Evolutionary conservation across 2,888 invertebrate species (phyloP).

Genomic region (Petrolisthes manimaculis): DNA sequence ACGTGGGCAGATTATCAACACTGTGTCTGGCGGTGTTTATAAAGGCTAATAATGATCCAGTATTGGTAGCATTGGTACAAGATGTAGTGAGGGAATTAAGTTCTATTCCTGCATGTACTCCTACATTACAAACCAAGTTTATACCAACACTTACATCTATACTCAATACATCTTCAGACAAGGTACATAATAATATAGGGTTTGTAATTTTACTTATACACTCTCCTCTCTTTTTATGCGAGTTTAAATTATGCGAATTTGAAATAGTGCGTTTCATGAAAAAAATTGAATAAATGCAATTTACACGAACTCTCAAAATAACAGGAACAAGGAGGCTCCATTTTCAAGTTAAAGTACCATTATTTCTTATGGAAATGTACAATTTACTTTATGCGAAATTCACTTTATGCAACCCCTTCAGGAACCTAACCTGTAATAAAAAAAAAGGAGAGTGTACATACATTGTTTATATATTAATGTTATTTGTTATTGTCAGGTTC

Average conservation of each 20-base stretch:
- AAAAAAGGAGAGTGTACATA: too few relatives aligned
- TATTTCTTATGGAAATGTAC: too few relatives aligned
- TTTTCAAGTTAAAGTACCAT: too few relatives aligned
- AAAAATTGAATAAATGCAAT: too few relatives aligned
- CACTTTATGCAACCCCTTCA: too few relatives aligned
- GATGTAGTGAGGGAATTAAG: slow-evolving; percentile 78
- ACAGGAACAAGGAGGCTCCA: too few relatives aligned
- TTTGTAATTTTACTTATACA: background rate
- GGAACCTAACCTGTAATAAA: too few relatives aligned
- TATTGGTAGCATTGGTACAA: slow-evolving; percentile 76
- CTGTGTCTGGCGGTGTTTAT: slow-evolving; percentile 78
- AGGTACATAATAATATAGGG: slow-evolving; percentile 67
- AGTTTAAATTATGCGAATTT: too few relatives aligned
- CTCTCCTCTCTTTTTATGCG: too few relatives aligned
- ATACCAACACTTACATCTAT: slow-evolving; percentile 79
- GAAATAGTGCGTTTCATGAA: too few relatives aligned
- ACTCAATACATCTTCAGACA: slow-evolving; percentile 71
- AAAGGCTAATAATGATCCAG: slow-evolving; percentile 75
- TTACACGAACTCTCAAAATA: too few relatives aligned
- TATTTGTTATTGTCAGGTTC: slow-evolving; percentile 41
- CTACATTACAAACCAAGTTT: slow-evolving; percentile 76
- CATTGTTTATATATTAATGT: background rate
- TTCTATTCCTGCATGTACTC: slow-evolving; percentile 75
- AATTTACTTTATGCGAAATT: too few relatives aligned
- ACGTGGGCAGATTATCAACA: slow-evolving; percentile 77